Base-by-base conservation (phyloP, 2,113 vertebrate genomes). In the Axis porcinus region DNA sequence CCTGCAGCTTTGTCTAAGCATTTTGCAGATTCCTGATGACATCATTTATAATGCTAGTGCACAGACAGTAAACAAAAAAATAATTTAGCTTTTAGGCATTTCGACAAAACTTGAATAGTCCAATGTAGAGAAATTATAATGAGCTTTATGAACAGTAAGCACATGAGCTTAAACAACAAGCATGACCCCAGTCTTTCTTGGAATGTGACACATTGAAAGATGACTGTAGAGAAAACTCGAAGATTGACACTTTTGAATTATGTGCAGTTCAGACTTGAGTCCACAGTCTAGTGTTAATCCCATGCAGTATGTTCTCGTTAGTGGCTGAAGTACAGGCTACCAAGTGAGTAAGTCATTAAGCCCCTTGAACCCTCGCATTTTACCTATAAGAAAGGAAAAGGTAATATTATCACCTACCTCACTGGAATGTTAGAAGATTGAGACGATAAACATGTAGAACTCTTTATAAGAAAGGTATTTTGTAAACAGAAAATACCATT, bases 21-120 rank as follows among this genome's bases (percentile, higher is more conserved):
- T 95, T 97, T 76, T 92, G 84, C 94, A 82, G 67, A 82, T 97
- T 97, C 91, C 58, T 86, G 89, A 95, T 97, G 97, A 97, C 94
- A 95, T 97, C 96, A 97, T 96, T 92, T 96, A 97, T 89, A 78
- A 95, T 89, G 89, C 89, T 87, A 81, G 79, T 60, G 36, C 83
- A 95, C 93, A 97, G 97, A 98, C 89, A 93, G 97, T 95, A 97
- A 98, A 97, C 97, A 98, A 95, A 97, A 70, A 97, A 97, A 95
- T 92, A 97, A 94, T 86, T 60, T 96, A 92, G 94, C 70, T 84
- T 86, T 97, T 36, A 28, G 96, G 95, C 87, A 92, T 74, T 67
- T 40, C 90, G 93, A 70, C 47, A 86, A 93, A 97, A 94, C 54
- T 96, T 81, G 84, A 93, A 85, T 89, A 89, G 88, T 82, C 78